Conservation (phyloP, 2,888 invertebrate species). For the Ommatoiulus sabulosus region DNA sequence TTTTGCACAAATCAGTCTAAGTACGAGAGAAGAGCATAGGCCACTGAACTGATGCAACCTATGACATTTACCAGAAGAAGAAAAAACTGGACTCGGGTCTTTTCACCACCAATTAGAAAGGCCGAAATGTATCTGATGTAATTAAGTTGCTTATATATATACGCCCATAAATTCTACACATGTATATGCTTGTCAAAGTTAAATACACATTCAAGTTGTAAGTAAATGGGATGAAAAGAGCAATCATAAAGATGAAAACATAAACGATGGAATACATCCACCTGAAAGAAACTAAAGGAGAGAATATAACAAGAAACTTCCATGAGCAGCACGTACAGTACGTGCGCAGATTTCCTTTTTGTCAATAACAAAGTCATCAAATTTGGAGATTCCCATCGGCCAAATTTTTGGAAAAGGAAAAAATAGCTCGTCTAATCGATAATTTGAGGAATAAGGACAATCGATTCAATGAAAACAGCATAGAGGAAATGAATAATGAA, state of each 20-base stretch:
- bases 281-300: neutral
- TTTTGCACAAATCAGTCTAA: neutral
- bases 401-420: neutral
- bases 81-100: neutral
- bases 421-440: neutral
- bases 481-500: neutral
- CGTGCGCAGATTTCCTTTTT: neutral
- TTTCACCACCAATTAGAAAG: neutral
- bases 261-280: neutral
- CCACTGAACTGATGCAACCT: neutral
- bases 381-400: neutral
- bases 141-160: neutral
- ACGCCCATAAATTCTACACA: neutral
- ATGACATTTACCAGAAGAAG: neutral
- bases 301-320: neutral
- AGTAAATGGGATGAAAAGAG: neutral
- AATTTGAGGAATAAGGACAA: neutral
- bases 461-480: neutral
- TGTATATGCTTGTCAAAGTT: neutral
- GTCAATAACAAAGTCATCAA: conserved; percentile 13
- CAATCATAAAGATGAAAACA: neutral
- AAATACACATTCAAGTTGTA: neutral
- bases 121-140: neutral
- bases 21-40: neutral
- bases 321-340: neutral